Percentiles rank a stretch among this genome's conserved stretches.
phyloP scores from a whole-genome alignment of 2,113 vertebrate species.

The Azemiops feae region DNA sequence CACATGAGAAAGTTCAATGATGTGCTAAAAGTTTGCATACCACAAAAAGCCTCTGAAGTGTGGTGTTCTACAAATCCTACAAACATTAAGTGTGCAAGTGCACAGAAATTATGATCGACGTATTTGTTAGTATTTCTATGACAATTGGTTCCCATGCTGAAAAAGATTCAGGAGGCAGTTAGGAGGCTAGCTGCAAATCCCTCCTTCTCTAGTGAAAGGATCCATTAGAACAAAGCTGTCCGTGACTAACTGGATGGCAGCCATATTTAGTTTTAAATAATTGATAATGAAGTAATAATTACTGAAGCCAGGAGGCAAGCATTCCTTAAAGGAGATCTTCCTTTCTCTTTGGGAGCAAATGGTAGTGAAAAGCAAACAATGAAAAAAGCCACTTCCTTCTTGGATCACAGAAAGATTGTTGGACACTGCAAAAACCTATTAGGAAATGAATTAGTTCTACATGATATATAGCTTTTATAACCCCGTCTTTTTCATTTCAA shows the following conservation, averaged over 20 bases:
- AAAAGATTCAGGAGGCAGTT: not conserved
- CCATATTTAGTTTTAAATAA: not conserved
- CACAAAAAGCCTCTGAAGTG: not conserved
- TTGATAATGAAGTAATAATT: not conserved
- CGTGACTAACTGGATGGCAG: not conserved
- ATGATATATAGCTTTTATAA: not conserved
- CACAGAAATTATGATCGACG: not conserved
- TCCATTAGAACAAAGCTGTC: not conserved
- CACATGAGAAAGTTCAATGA: no score
- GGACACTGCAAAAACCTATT: no score
- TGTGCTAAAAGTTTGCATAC: not conserved
- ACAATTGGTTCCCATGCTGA: not conserved
- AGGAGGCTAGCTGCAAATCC: not conserved
- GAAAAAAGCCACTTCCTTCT: not conserved
- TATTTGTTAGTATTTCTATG: not conserved
- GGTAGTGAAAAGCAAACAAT: not conserved
- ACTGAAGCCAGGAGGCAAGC: not conserved
- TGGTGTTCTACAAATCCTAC: not conserved
- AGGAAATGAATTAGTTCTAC: not conserved
- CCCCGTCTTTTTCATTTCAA: not conserved
- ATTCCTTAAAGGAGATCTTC: not conserved
- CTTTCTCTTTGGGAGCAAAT: not conserved
- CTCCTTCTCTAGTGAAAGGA: not conserved
- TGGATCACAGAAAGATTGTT: not conserved
- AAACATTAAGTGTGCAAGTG: not conserved